Evolutionary conservation across 2,113 vertebrate species (phyloP).

Genomic region (Odontophorus gujanensis): DNA sequence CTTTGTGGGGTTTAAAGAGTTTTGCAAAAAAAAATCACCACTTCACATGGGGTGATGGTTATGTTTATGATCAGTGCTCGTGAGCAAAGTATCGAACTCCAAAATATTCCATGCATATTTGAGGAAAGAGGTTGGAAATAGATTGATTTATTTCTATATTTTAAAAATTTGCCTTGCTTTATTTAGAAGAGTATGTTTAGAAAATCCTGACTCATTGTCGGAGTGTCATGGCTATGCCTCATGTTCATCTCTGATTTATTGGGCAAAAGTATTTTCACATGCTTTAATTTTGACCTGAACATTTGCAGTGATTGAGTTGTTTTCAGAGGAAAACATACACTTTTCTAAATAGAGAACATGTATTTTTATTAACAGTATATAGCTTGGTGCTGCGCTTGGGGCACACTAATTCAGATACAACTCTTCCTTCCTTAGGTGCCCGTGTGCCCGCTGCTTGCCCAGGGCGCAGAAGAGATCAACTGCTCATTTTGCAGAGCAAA

Average conservation of each 20-base stretch:
- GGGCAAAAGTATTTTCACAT: not conserved
- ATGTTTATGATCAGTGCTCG: not conserved
- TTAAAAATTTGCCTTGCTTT: not conserved
- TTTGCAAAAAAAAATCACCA: not conserved
- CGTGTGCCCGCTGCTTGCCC: not conserved
- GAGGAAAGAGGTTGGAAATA: not conserved
- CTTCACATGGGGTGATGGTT: not conserved
- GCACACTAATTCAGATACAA: not conserved
- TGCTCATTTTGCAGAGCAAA: not conserved
- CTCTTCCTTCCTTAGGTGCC: slow-evolving; percentile 16
- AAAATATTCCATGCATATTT: not conserved
- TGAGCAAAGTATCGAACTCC: not conserved
- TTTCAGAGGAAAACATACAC: not conserved
- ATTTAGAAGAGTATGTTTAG: not conserved
- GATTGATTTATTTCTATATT: not conserved
- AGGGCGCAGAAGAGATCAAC: not conserved
- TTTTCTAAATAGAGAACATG: not conserved
- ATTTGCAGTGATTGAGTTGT: not conserved
- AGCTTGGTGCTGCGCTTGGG: not conserved
- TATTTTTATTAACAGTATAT: not conserved
- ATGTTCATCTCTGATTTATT: not conserved
- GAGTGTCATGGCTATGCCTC: not conserved
- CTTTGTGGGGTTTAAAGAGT: not conserved
- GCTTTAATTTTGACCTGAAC: not conserved
- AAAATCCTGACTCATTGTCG: not conserved